A percentile compares a stretch with the other conserved stretches of the same genome.
phyloP scores from a whole-genome alignment of 2,113 vertebrate genomes.

The Ophiodon elongatus region DNA sequence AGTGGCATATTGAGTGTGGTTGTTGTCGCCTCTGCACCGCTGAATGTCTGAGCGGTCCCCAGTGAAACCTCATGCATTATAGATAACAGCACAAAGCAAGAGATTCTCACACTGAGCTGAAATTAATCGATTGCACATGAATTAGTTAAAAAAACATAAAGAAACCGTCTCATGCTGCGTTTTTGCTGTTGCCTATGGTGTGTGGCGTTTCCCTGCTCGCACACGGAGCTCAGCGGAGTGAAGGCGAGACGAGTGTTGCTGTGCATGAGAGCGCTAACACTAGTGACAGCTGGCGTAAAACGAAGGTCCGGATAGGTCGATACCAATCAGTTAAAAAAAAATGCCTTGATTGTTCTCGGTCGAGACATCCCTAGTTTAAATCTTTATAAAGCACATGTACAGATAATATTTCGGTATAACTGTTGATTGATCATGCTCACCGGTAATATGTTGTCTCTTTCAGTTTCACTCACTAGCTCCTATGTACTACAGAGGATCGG shows the following conservation, averaged over 20 bases:
- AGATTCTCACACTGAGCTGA: background rate
- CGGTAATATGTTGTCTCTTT: conserved; percentile 47
- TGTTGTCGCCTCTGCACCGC: background rate
- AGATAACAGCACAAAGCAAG: background rate
- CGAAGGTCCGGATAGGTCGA: no score
- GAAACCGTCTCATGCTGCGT: no score
- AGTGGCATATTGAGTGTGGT: background rate
- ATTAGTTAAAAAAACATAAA: background rate
- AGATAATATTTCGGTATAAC: background rate
- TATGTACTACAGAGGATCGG: conserved; percentile 98
- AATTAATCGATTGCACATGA: background rate
- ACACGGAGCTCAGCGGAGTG: no score
- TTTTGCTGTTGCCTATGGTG: no score
- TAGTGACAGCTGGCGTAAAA: background rate
- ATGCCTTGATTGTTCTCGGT: background rate
- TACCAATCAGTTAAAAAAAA: no score
- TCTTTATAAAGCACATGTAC: background rate
- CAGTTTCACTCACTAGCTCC: conserved; percentile 98
- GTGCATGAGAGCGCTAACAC: no score
- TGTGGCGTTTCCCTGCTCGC: no score
- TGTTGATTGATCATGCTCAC: background rate
- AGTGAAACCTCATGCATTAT: background rate
- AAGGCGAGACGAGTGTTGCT: no score
- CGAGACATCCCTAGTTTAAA: background rate
- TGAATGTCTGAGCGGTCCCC: no score